Evolutionary conservation across 2,888 invertebrate species (phyloP), one percentile per base, ranked within the genome.

Genomic region (Nowickia ferox): DNA sequence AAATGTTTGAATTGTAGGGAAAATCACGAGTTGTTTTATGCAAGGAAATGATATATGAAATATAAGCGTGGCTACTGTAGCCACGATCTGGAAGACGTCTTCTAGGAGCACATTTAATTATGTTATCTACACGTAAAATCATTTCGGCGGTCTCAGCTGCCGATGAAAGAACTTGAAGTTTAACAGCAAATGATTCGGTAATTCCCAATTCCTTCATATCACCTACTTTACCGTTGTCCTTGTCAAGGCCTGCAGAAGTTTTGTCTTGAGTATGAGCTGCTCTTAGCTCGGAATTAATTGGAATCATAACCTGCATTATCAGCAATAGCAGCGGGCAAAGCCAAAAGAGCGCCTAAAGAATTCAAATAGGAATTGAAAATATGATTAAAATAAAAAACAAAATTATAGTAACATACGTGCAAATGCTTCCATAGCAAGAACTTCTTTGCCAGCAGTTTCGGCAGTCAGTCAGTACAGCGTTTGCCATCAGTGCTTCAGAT

Each of bases 231-330:
- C 99, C 99, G 63, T 94, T 94, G 10, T 97, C 95, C 97, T 99
- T 99, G 92, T 99, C 98, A 96, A 92, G 88, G 17, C 93, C 93
- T 69, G 88, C 78, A 9, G 94, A 94, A 2, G 96, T 96, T 84
- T 96, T 95, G 71, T 97, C 97, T 89, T 96, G 95, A 53, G 97
- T 96, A 93, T 99, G 99, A 10, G 95, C 95, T 10, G 99, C 99
- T 87, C 98, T 94, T 84, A 99, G 94, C 89, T 98, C 95, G 98
- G 96, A 78, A 99, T 94, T 86, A 99, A 94, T 90, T 99, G 98
- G 98, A 98, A 94, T 99, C 99, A 92, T 97, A 98, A 83, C 99
- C 99, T 82, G 98, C 99, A 93, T 99, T 99, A 93, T 99, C 99
- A 51, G 99, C 98, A 87, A 99, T 99, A 78, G 97, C 97, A 30